Evolutionary conservation across 64 coral and sea anemone genomes (phyloP).

Genomic region (Montipora foliosa): DNA sequence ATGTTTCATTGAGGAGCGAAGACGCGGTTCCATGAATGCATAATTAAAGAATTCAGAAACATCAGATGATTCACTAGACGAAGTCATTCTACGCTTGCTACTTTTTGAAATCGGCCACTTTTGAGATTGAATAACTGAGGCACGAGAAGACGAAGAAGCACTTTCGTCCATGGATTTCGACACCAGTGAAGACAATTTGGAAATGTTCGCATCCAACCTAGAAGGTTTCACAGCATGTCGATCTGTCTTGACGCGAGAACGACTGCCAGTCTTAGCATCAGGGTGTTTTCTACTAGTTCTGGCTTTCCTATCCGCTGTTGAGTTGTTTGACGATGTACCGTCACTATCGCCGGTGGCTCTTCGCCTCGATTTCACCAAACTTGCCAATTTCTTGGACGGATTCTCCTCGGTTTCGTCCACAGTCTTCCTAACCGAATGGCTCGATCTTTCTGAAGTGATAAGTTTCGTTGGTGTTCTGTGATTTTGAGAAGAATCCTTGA

Average conservation of each 20-base stretch:
- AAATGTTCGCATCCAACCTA: conserved; percentile 17
- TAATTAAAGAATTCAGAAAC: conserved; percentile 47
- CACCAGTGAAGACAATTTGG: conserved; percentile 4
- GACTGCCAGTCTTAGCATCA: background rate
- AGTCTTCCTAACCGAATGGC: background rate
- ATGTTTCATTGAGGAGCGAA: conserved; percentile 9
- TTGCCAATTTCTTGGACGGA: background rate
- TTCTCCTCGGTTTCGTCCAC: conserved; percentile 1
- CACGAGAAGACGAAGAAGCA: conserved; percentile 16
- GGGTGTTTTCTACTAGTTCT: background rate
- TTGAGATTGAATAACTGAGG: background rate
- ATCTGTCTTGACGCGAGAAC: background rate
- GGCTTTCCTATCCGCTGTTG: background rate
- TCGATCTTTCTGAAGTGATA: background rate
- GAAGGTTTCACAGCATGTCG: background rate
- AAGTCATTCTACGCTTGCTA: background rate
- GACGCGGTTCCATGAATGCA: conserved; percentile 34
- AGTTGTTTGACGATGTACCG: background rate
- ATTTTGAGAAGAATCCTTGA: background rate
- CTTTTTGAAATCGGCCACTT: conserved; percentile 1
- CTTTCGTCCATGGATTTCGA: conserved; percentile 23
- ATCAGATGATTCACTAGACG: conserved; percentile 24
- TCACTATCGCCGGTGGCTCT: background rate
- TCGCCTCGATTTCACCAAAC: conserved; percentile 11
- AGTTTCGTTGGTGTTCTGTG: background rate